Evolutionary conservation across 2,797 vertebrate genomes (phyloP), one percentile per base, ranked within the genome.

Genomic region (Podarcis lilfordi): DNA sequence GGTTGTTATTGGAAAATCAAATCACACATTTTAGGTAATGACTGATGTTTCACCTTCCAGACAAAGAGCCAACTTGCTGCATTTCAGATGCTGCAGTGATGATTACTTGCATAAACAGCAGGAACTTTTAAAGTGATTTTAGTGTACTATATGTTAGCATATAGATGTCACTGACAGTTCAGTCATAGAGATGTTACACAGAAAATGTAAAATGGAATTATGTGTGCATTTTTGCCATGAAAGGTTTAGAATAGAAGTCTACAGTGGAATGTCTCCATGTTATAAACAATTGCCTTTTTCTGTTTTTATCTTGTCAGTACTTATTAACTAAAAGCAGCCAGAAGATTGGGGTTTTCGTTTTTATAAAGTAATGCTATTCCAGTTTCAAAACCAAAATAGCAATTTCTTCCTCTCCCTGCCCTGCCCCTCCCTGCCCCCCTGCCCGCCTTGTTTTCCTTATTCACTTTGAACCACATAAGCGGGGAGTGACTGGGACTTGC

Each of bases 21-120:
- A 99, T 99, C 91, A 99, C 98, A 68, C 99, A 99, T 96, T 99
- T 99, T 97, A 98, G 99, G 99, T 99, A 96, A 96, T 92, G 87
- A 89, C 91, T 89, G 23, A 75, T 84, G 27, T 89, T 94, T 93
- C 61, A 69, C 92, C 45, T 90, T 90, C 11, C 89, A 91, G 87
- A 85, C 83, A 85, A 64, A 77, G 89, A 92, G 92, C 87, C 71
- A 87, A 92, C 88, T 91, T 83, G 81, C 76, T 91, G 91, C 86
- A 76, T 93, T 94, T 93, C 84, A 79, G 91, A 89, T 80, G 86
- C 86, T 78, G 86, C 74, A 92, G 82, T 89, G 43, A 29, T 27
- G 15, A 74, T 64, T 84, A 59, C 29, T 81, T 93, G 87, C 71
- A 5, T 84, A 89, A 90, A 90, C 87, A 88, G 64, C 88, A 89